Evolutionary conservation across 1,140 invertebrate genomes (phyloP).

Genomic region (Drosophila nasuta): DNA sequence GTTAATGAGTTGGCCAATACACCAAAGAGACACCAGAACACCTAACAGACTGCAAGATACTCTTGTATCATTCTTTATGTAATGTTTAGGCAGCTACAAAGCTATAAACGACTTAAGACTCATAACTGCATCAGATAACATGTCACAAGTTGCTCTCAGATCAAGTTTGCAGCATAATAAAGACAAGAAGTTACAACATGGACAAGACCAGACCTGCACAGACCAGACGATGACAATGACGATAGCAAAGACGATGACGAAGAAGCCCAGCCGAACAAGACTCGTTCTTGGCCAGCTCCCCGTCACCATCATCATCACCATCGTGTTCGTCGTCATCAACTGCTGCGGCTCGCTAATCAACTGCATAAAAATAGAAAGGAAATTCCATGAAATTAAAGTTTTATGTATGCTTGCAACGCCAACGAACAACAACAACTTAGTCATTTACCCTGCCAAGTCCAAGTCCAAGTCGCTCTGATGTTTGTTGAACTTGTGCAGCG

Average conservation of each 20-base stretch:
- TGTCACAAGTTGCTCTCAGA: background rate
- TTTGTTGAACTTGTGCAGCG: constrained; percentile 65
- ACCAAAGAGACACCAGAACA: background rate
- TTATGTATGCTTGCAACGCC: constrained; percentile 38
- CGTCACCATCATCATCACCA: constrained; percentile 9
- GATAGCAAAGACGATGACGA: background rate
- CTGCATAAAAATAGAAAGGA: constrained; percentile 80
- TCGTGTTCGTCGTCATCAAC: constrained; percentile 8
- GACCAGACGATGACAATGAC: too few relatives aligned
- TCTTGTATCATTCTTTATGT: background rate
- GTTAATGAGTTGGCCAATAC: constrained; percentile 34
- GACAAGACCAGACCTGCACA: background rate
- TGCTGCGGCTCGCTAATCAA: constrained; percentile 55
- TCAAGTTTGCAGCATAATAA: constrained; percentile 13
- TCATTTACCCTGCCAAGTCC: constrained; percentile 36
- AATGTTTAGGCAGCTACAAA: constrained; percentile 1
- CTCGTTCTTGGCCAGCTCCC: constrained; percentile 19
- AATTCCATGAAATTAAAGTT: constrained; percentile 78
- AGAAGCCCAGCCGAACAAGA: background rate
- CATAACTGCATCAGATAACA: too few relatives aligned
- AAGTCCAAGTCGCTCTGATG: constrained; percentile 46
- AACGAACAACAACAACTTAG: constrained; percentile 28
- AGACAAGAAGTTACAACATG: constrained; percentile 28
- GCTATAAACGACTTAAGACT: background rate
- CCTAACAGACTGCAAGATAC: constrained; percentile 5